These are phyloP conservation scores for Laupala kohalensis DNA, from an alignment of 1,140 invertebrate genomes.

Conservation along the genomic window DNA sequence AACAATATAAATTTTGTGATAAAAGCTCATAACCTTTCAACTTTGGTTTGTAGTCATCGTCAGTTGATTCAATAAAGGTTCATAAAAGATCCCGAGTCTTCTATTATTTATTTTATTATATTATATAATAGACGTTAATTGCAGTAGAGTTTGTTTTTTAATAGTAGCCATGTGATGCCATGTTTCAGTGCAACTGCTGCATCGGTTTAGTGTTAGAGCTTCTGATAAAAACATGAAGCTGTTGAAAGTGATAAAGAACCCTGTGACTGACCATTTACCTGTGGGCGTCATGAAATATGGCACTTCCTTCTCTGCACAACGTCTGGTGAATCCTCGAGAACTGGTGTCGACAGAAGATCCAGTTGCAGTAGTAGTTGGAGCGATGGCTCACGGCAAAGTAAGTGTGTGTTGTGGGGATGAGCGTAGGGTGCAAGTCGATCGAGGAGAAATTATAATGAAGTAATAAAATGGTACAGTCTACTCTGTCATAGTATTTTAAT, in stretches of 20 bases:
- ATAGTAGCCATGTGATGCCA: no score
- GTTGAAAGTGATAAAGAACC: slow-evolving; percentile 96
- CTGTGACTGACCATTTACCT: slow-evolving; percentile 88
- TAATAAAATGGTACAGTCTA: neutral
- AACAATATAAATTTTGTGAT: no score
- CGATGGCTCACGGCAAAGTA: slow-evolving; percentile 92
- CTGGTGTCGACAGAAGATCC: slow-evolving; percentile 71
- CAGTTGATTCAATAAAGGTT: no score
- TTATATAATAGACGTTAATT: no score
- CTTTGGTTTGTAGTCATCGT: no score
- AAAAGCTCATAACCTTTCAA: no score
- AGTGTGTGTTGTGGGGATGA: no score
- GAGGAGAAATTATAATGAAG: neutral
- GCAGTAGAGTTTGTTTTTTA: no score
- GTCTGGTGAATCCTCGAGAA: slow-evolving; percentile 61
- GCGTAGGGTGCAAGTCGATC: neutral
- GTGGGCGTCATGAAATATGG: slow-evolving; percentile 82
- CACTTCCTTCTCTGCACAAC: slow-evolving; percentile 78
- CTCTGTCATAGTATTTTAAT: neutral
- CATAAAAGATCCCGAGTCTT: no score
- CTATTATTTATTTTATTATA: no score
- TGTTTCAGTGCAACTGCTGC: slow-evolving; percentile 77
- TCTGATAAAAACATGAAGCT: slow-evolving; percentile 80
- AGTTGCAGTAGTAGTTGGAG: slow-evolving; percentile 83
- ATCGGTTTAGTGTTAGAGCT: slow-evolving; percentile 86